These are phyloP conservation scores for Psophia crepitans DNA, from an alignment of 2,113 vertebrate species.

Conservation along the genomic window DNA sequence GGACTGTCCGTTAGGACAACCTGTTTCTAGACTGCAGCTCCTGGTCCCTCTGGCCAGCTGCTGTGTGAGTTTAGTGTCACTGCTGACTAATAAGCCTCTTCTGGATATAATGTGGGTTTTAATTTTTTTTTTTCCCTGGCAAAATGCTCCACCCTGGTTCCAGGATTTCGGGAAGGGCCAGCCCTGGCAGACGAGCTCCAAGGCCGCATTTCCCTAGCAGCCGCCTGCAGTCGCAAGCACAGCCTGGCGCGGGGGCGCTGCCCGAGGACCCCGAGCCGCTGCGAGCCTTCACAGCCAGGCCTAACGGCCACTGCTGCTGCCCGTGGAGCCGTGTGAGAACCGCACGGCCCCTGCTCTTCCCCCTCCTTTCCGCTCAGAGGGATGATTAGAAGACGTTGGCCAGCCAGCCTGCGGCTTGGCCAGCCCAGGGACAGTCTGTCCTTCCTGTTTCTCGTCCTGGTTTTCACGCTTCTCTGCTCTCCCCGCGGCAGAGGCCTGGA, in stretches of 20 bases:
- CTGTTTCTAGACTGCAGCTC: neutral
- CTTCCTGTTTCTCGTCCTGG: neutral
- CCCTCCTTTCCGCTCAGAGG: neutral
- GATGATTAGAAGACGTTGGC: neutral
- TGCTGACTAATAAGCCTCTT: neutral
- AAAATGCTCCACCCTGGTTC: neutral
- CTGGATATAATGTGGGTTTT: neutral
- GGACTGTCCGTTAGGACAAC: neutral
- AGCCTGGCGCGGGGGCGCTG: neutral
- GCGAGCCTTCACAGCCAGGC: neutral
- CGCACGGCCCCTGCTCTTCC: neutral
- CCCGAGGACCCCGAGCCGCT: neutral
- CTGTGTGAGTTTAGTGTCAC: neutral
- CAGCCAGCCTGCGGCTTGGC: fast-evolving
- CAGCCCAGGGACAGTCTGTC: neutral
- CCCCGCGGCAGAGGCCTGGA: neutral
- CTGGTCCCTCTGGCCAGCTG: neutral
- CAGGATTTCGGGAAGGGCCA: neutral
- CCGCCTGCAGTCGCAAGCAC: neutral
- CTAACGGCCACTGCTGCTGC: neutral
- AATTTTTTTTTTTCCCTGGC: neutral
- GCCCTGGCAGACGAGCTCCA: neutral
- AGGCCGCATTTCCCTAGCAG: neutral
- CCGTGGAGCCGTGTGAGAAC: neutral
- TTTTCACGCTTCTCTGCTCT: neutral